phyloP scores from a whole-genome alignment of 1,140 invertebrate species.

The Heliconius hermathena region DNA sequence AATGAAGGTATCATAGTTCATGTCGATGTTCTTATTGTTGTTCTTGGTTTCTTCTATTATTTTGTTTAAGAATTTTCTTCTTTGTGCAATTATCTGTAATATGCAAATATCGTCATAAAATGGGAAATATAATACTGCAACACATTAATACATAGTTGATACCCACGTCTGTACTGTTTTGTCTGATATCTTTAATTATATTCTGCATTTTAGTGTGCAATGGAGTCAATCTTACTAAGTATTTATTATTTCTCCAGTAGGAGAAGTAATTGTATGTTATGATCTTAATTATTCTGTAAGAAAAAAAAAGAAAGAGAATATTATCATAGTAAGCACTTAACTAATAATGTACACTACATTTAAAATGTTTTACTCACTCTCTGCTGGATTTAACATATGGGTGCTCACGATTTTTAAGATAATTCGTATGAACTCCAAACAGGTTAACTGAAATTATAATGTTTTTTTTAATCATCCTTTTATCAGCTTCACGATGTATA shows the following conservation, averaged over 20 bases:
- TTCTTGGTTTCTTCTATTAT: conserved; percentile 4
- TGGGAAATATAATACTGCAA: background rate
- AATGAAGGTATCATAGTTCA: conserved; percentile 38
- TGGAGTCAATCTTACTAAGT: conserved; percentile 41
- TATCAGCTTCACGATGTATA: too few species aligned
- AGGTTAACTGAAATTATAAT: conserved; percentile 1
- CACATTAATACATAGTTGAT: background rate
- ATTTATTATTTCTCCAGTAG: conserved; percentile 51
- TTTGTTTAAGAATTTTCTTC: conserved; percentile 24
- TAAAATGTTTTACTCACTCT: background rate
- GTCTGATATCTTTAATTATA: conserved; percentile 41
- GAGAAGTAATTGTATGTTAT: conserved; percentile 51
- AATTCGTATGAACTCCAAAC: background rate
- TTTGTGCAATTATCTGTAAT: conserved; percentile 22
- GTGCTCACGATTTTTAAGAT: background rate
- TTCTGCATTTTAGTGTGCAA: conserved; percentile 47
- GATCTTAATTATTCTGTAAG: conserved; percentile 48
- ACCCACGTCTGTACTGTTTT: conserved; percentile 42
- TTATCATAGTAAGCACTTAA: too few species aligned
- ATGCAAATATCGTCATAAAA: background rate
- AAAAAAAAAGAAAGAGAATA: background rate
- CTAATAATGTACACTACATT: background rate
- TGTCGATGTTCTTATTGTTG: conserved; percentile 31
- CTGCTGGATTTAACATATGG: background rate
- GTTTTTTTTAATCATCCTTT: too few species aligned